These are phyloP conservation scores for Abscondita cerata DNA, from an alignment of 2,888 invertebrate species.

Conservation along the genomic window DNA sequence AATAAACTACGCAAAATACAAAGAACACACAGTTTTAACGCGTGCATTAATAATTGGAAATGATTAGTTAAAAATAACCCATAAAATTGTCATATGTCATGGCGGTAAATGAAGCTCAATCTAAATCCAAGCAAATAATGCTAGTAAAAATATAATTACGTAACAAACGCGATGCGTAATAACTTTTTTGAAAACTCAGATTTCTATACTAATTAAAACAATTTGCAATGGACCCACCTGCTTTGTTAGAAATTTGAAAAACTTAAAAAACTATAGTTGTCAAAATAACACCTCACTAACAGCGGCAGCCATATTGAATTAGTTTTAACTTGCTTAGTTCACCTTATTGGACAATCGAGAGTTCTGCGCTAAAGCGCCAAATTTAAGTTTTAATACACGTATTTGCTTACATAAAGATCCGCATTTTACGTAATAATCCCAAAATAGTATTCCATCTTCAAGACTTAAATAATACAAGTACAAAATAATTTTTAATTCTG, in stretches of 20 bases:
- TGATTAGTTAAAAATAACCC: no score
- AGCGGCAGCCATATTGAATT: slow-evolving; percentile 41
- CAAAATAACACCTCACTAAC: slow-evolving; percentile 38
- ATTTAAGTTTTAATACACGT: slow-evolving; percentile 15
- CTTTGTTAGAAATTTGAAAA: slow-evolving; percentile 20
- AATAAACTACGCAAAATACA: neutral
- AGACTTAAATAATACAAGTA: no score
- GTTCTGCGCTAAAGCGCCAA: slow-evolving; percentile 14
- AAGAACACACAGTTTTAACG: neutral
- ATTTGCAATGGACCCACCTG: slow-evolving; percentile 8
- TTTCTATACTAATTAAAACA: neutral
- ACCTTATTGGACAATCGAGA: slow-evolving; percentile 15
- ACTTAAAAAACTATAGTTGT: slow-evolving; percentile 35
- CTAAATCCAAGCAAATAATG: slow-evolving; percentile 16
- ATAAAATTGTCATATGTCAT: slow-evolving; percentile 30
- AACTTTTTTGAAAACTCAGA: neutral
- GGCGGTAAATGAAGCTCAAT: slow-evolving; percentile 39
- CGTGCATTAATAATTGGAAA: no score
- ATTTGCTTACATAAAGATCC: slow-evolving; percentile 24
- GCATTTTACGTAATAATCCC: no score
- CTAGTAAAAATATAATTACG: neutral
- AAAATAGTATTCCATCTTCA: no score
- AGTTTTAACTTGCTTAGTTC: slow-evolving; percentile 12
- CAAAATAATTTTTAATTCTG: no score
- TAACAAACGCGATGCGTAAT: neutral